Evolutionary conservation across 2,113 vertebrate species (phyloP).

Genomic region (human (Homo sapiens)): GRCh38 chr1:74830501-74831000

Average conservation of each 20-base stretch:
- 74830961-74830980: constrained; percentile 56
- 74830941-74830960: constrained; percentile 57
- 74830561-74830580: neutral
- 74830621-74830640: neutral
- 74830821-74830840: constrained; percentile 69
- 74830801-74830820: constrained; percentile 61
- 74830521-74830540: neutral
- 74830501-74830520: neutral
- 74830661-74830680: neutral
- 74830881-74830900: constrained; percentile 68
- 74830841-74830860: constrained; percentile 73
- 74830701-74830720: constrained; percentile 46
- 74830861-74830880: constrained; percentile 72
- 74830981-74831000: constrained; percentile 64
- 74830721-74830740: constrained; percentile 38
- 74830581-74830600: neutral
- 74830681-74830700: constrained; percentile 52
- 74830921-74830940: neutral
- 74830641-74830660: constrained; percentile 30
- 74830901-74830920: constrained; percentile 69
- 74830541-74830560: neutral
- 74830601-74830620: constrained; percentile 53
- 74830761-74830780: constrained; percentile 57
- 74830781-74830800: constrained; percentile 65
- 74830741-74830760: constrained; percentile 18